Evolutionary conservation across 2,888 invertebrate species (phyloP).

Genomic region (Andrena bicolor): DNA sequence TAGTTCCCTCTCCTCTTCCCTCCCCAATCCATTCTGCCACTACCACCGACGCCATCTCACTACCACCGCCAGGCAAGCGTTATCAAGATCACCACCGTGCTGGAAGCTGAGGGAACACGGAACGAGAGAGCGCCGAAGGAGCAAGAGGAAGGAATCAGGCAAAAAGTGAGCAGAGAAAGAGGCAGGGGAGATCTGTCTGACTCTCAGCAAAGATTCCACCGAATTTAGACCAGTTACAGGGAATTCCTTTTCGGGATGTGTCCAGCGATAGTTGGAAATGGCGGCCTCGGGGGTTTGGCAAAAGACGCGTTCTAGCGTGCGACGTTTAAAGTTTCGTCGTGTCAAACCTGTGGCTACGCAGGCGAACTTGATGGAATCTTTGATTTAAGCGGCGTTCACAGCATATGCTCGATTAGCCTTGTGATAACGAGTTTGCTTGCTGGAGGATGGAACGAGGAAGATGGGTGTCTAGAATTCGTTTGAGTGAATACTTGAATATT

Average conservation of each 20-base stretch:
- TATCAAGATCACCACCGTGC: slow-evolving; percentile 75
- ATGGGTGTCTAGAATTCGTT: no score
- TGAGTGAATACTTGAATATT: no score
- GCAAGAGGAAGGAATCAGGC: slow-evolving; percentile 7
- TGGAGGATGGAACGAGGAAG: no score
- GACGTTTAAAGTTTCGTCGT: slow-evolving; percentile 16
- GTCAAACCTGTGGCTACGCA: slow-evolving; percentile 4
- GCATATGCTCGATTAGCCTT: background rate
- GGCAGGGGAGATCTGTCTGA: background rate
- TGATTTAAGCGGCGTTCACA: slow-evolving; percentile 43
- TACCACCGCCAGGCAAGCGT: slow-evolving; percentile 61
- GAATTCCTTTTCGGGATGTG: slow-evolving; percentile 40
- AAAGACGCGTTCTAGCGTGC: background rate
- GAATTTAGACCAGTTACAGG: slow-evolving; percentile 39
- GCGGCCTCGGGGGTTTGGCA: background rate
- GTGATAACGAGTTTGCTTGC: slow-evolving; percentile 2
- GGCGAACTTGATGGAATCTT: slow-evolving; percentile 37
- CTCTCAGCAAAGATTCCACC: slow-evolving; percentile 45
- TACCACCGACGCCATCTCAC: slow-evolving; percentile 65
- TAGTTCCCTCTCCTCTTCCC: slow-evolving; percentile 82
- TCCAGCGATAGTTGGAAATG: background rate
- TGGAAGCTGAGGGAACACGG: slow-evolving; percentile 45
- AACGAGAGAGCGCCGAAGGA: slow-evolving; percentile 3
- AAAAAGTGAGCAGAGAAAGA: slow-evolving; percentile 1
- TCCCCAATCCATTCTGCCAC: slow-evolving; percentile 66